Evolutionary conservation across 1,140 invertebrate species (phyloP), one percentile per base, ranked within the genome.

Genomic region (Mya arenaria): DNA sequence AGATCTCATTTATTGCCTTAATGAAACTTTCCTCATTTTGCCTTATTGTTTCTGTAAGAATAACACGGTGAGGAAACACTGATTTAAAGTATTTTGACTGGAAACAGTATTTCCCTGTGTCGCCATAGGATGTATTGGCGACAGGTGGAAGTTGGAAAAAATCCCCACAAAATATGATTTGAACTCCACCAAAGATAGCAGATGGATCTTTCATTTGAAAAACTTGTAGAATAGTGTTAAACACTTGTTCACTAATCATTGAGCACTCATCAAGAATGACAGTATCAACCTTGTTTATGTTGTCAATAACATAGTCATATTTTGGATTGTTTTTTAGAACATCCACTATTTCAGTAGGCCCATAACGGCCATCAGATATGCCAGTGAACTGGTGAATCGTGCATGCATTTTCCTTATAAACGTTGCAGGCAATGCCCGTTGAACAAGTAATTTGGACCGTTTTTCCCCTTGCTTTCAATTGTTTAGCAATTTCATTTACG

Each of bases 231-330:
- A 79, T 44, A 62, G 52, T 58, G 19, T 36, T 25, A 25, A 79
- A 17, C n/a, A 68, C 79, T 65, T 63, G 52, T 17, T 32, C 5
- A 55, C 72, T 77, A 3, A 79, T 36, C 74, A 79, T 84, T 5
- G 82, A 84, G 8, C 78, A 34, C 41, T 84, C 82, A 66, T 84
- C 82, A 55, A 84, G 52, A 0, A 84, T 41, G 0, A 79, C 25
- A 8, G 0, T 13, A n/a, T 84, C 48, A 1, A 34, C 39, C 17
- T 58, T 17, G n/a, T 17, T 37, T 0, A 79, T 44, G 3, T 55
- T 58, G 19, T 84, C 10, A 17, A 55, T 52, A 1, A 65, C 62
- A 48, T 52, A 23, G 39, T 15, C 41, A 74, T 30, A 23, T 32
- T 74, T 65, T 66, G 39, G 37, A 65, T 62, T 19, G 5, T 39